Conservation (phyloP, 2,113 vertebrate species). For the Mastomys natalensis region DNA sequence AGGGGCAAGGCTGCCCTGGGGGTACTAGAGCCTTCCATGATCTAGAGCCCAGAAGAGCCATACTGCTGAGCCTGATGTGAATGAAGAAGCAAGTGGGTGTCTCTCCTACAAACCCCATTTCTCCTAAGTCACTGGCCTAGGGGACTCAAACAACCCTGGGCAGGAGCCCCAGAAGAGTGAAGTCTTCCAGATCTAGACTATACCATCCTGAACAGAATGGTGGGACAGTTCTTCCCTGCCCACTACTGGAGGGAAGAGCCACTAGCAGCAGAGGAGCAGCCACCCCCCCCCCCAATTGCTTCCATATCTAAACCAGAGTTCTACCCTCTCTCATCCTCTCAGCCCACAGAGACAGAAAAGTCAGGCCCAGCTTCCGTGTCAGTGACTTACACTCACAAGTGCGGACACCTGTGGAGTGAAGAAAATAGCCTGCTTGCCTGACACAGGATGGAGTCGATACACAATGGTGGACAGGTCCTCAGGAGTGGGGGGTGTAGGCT, state of each 20-base stretch:
- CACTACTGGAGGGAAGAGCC: slow-evolving; percentile 20
- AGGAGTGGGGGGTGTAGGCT: slow-evolving; percentile 73
- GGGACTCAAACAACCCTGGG: not conserved
- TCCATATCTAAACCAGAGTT: slow-evolving; percentile 9
- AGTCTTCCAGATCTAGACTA: slow-evolving; percentile 70
- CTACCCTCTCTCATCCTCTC: not conserved
- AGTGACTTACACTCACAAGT: slow-evolving; percentile 33
- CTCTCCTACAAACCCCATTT: slow-evolving; percentile 1
- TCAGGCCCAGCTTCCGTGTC: not conserved
- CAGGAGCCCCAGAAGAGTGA: slow-evolving; percentile 27
- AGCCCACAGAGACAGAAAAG: slow-evolving; percentile 4
- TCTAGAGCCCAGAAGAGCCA: slow-evolving; percentile 44
- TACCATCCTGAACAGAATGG: not conserved
- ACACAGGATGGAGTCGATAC: slow-evolving; percentile 15
- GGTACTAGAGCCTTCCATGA: slow-evolving; percentile 35
- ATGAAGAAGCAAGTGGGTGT: slow-evolving; percentile 42
- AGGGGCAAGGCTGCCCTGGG: slow-evolving; percentile 9
- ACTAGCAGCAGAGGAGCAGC: not conserved
- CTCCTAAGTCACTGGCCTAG: not conserved
- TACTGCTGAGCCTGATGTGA: not conserved
- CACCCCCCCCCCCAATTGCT: not conserved
- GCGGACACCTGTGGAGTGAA: not conserved
- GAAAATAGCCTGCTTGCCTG: slow-evolving; percentile 6
- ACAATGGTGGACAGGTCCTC: slow-evolving; percentile 53
- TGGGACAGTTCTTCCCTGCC: not conserved